Percentiles rank a stretch among this genome's conserved stretches.
These are phyloP conservation scores for Pomatostomus ruficeps DNA, from an alignment of 2,113 vertebrate species.

Conservation along the genomic window DNA sequence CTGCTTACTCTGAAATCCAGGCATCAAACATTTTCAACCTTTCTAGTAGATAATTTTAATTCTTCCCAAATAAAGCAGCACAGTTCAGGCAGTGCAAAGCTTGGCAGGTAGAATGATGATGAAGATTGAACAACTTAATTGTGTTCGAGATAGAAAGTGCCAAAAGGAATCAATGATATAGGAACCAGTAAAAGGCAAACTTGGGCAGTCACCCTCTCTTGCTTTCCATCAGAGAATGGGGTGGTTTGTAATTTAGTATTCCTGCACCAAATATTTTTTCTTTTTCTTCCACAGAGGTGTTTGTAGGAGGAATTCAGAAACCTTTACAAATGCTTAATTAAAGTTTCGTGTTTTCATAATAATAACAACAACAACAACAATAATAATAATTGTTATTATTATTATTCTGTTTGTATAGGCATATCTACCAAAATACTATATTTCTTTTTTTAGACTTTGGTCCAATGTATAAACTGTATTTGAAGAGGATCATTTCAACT, in stretches of 20 bases:
- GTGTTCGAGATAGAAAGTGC: constrained; percentile 27
- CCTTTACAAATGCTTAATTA: not conserved
- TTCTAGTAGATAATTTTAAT: not conserved
- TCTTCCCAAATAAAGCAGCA: not conserved
- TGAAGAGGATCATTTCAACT: not conserved
- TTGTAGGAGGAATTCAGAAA: not conserved
- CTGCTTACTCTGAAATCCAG: not conserved
- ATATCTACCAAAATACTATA: not conserved
- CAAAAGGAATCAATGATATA: constrained; percentile 8
- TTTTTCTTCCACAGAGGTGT: not conserved
- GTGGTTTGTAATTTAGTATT: not conserved
- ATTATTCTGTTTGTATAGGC: not conserved
- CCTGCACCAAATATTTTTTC: not conserved
- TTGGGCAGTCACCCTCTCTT: not conserved
- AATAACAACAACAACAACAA: too few relatives aligned
- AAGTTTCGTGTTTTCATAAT: not conserved
- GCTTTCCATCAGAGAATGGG: not conserved
- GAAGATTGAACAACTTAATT: constrained; percentile 27
- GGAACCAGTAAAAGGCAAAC: not conserved
- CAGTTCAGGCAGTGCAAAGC: not conserved
- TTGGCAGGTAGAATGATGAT: not conserved
- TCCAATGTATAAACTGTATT: not conserved
- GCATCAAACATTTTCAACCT: not conserved
- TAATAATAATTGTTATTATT: not conserved
- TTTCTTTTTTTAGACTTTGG: not conserved